Percentiles rank a stretch among this genome's conserved stretches.
Conservation (phyloP, 2,888 invertebrate species). For the Lasioglossum vierecki region DNA sequence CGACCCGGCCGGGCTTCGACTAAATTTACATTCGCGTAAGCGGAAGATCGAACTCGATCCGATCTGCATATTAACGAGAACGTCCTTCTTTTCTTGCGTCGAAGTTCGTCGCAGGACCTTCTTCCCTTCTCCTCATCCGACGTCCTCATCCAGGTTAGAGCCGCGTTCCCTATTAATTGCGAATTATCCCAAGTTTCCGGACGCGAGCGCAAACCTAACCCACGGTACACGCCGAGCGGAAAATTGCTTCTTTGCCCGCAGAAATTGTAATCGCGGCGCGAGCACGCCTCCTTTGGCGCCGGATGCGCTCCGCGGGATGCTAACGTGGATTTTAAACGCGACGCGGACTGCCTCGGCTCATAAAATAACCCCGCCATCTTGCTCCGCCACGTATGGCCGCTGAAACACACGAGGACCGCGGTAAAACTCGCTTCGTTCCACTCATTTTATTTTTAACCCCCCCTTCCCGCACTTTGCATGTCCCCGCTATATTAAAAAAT, state of each 20-base stretch:
- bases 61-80: constrained; percentile 54
- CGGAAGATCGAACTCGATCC: constrained; percentile 24
- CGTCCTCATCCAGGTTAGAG: neutral
- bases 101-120: constrained; percentile 2
- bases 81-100: constrained; percentile 19
- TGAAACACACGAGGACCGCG: neutral
- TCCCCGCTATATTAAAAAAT: neutral
- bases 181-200: constrained; percentile 35
- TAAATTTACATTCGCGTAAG: constrained; percentile 38
- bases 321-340: constrained; percentile 29
- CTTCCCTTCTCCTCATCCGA: neutral
- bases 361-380: neutral
- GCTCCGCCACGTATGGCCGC: neutral
- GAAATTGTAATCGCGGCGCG: constrained; percentile 22
- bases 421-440: neutral
- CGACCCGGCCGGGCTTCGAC: neutral
- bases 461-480: neutral
- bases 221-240: constrained; percentile 47
- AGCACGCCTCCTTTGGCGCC: neutral
- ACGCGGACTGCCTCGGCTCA: neutral
- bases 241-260: constrained; percentile 41
- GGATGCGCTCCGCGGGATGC: neutral
- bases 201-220: neutral
- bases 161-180: constrained; percentile 44
- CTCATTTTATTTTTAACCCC: neutral